A percentile compares a stretch with the other conserved stretches of the same genome.
Evolutionary conservation across 2,888 invertebrate genomes (phyloP).

Genomic region (Exephanes ischioxanthus): DNA sequence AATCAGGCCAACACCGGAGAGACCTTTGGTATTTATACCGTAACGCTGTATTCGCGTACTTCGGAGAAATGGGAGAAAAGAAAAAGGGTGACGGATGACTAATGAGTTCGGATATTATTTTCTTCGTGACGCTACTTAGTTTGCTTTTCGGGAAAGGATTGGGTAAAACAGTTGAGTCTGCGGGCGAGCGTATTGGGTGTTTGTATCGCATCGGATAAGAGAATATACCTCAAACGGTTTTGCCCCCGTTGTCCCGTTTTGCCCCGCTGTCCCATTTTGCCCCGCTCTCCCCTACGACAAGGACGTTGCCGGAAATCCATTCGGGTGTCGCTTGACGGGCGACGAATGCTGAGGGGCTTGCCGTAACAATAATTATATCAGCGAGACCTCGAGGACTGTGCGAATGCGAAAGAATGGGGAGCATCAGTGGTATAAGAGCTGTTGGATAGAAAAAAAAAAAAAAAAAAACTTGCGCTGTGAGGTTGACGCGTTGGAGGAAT

Average conservation of each 20-base stretch:
- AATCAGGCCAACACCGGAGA: slow-evolving; percentile 36
- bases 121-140: background rate
- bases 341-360: slow-evolving; percentile 66
- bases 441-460: background rate
- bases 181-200: too few relatives aligned
- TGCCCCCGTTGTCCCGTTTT: too few relatives aligned
- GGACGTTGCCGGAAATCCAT: slow-evolving; percentile 42
- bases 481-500: slow-evolving; percentile 17
- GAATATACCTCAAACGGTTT: background rate
- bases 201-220: background rate
- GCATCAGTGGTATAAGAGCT: slow-evolving; percentile 4
- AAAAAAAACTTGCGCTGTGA: slow-evolving; percentile 4
- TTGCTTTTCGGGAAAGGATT: background rate
- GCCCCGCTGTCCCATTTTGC: too few relatives aligned
- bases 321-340: slow-evolving; percentile 18
- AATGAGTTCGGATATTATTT: background rate
- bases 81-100: background rate
- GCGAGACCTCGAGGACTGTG: slow-evolving; percentile 46
- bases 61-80: background rate
- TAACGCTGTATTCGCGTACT: slow-evolving; percentile 6
- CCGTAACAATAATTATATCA: slow-evolving; percentile 80
- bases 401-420: slow-evolving; percentile 39
- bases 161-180: too few relatives aligned
- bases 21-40: slow-evolving; percentile 18
- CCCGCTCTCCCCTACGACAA: slow-evolving; percentile 39